Evolutionary conservation across 2,113 vertebrate genomes (phyloP).

Genomic region (Porphyrio hochstetteri): DNA sequence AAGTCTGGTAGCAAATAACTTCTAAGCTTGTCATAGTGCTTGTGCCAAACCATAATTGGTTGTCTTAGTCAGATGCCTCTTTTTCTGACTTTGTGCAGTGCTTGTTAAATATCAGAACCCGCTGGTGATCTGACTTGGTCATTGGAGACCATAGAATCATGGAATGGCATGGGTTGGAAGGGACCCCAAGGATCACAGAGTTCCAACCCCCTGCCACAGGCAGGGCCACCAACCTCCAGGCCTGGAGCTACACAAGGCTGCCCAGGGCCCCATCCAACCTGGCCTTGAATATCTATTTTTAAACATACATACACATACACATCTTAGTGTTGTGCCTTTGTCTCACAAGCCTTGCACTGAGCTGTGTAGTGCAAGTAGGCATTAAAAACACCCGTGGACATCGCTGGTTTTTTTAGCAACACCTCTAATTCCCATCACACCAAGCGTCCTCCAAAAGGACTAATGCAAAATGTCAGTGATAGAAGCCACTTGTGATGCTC

Average conservation of each 20-base stretch:
- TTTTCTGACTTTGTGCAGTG: neutral
- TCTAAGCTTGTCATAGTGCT: neutral
- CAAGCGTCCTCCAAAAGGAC: neutral
- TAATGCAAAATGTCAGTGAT: neutral
- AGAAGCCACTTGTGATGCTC: neutral
- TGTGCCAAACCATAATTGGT: neutral
- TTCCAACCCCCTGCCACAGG: no score
- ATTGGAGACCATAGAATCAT: neutral
- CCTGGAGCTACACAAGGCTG: no score
- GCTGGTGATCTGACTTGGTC: neutral
- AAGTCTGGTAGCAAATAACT: neutral
- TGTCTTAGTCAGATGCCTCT: constrained; percentile 13
- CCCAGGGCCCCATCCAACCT: no score
- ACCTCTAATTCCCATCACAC: neutral
- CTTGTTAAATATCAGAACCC: neutral
- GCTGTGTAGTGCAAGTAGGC: neutral
- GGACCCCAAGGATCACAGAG: no score
- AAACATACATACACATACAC: neutral
- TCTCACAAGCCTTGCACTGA: neutral
- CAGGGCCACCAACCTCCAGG: no score
- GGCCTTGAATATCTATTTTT: neutral
- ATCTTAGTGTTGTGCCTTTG: neutral
- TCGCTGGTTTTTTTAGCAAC: neutral
- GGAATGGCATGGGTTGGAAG: no score
- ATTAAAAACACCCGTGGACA: neutral